These are phyloP conservation scores for Cydia amplana DNA, from an alignment of 1,140 invertebrate species.

Conservation along the genomic window DNA sequence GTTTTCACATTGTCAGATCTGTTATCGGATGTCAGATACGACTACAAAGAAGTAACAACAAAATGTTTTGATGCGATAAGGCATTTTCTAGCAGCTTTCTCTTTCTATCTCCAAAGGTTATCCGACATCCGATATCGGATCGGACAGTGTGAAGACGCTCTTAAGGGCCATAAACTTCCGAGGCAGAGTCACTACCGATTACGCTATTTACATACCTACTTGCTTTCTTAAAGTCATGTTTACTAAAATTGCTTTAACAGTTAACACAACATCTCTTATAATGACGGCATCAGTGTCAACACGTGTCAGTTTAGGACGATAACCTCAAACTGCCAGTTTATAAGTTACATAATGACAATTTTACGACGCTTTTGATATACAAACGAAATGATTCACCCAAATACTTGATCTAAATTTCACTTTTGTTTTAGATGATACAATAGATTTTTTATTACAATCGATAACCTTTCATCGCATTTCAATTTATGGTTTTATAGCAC, in stretches of 20 bases:
- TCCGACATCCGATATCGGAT: too few species aligned
- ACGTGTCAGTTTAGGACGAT: not conserved
- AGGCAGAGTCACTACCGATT: too few species aligned
- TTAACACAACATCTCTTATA: slow-evolving; percentile 33
- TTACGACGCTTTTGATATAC: not conserved
- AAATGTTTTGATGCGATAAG: too few species aligned
- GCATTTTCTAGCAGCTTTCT: too few species aligned
- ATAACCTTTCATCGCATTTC: not conserved
- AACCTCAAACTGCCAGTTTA: not conserved
- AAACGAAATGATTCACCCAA: not conserved
- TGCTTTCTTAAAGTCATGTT: not conserved
- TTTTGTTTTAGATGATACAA: slow-evolving; percentile 11
- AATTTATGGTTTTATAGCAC: not conserved
- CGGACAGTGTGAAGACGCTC: too few species aligned
- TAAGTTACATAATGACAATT: not conserved
- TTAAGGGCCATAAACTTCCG: too few species aligned
- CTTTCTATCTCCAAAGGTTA: too few species aligned
- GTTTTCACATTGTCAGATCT: too few species aligned
- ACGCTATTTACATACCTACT: too few species aligned
- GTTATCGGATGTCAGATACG: too few species aligned
- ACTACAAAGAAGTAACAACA: too few species aligned
- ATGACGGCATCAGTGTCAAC: slow-evolving; percentile 4
- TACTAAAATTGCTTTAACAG: slow-evolving; percentile 25
- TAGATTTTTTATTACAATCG: slow-evolving; percentile 4
- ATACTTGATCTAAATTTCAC: slow-evolving; percentile 11